A percentile compares a stretch with the other conserved stretches of the same genome.
phyloP scores from a whole-genome alignment of 35 echinoderm and acorn worm genomes.

The Ophioderma brevispina region DNA sequence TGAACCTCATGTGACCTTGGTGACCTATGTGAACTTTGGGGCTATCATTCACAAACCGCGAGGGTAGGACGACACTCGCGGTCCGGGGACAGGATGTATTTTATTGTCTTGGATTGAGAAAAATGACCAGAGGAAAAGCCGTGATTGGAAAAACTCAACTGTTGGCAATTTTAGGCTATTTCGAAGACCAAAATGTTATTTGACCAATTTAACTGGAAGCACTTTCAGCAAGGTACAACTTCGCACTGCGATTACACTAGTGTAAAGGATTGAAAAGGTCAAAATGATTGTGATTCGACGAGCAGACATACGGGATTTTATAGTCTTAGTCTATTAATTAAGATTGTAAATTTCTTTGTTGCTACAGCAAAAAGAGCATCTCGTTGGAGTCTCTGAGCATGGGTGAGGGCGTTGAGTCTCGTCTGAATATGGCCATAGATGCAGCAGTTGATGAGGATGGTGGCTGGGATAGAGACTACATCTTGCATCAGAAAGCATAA shows the following conservation, averaged over 20 bases:
- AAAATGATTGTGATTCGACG: background rate
- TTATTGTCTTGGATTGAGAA: no score
- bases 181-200: background rate
- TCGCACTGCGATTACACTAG: background rate
- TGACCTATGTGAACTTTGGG: no score
- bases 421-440: conserved; percentile 81
- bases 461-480: conserved; percentile 93
- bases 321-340: background rate
- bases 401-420: conserved; percentile 72
- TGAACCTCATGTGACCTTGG: no score
- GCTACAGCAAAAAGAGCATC: conserved; percentile 84
- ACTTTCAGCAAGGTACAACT: background rate
- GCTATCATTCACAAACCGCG: no score
- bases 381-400: conserved; percentile 71
- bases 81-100: no score
- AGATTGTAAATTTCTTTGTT: no score
- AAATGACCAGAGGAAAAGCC: no score
- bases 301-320: background rate
- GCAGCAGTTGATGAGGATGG: conserved; percentile 74
- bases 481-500: conserved; percentile 66
- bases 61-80: no score
- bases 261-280: background rate
- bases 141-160: no score
- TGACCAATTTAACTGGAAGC: background rate
- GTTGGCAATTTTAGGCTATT: no score